Percentiles rank a stretch among this genome's conserved stretches.
Conservation (phyloP, 2,888 invertebrate species). For the Linnaemya vulpina region DNA sequence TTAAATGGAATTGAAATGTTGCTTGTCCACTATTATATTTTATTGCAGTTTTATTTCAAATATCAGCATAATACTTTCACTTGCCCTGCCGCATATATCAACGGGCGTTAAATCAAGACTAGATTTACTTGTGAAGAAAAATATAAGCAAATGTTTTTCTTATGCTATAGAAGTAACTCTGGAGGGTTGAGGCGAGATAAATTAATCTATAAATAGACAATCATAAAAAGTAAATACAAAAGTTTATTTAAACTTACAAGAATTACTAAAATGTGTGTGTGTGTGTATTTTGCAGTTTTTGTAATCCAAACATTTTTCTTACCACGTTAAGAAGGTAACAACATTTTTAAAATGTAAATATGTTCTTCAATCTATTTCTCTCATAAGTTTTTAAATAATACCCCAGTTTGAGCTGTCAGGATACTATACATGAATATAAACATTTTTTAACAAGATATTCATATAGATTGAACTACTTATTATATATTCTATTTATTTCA, state of each 20-base stretch:
- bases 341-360: not conserved
- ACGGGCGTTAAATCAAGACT: too few species aligned
- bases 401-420: slow-evolving; percentile 75
- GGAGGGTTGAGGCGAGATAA: not conserved
- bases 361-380: slow-evolving; percentile 23
- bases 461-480: slow-evolving; percentile 28
- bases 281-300: slow-evolving; percentile 47
- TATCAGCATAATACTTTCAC: slow-evolving; percentile 43
- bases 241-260: slow-evolving; percentile 24
- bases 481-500: too few species aligned
- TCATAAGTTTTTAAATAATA: slow-evolving; percentile 76
- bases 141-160: not conserved
- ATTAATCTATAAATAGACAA: slow-evolving; percentile 24
- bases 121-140: not conserved
- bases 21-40: slow-evolving; percentile 70
- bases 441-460: slow-evolving; percentile 76
- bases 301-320: slow-evolving; percentile 26
- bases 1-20: slow-evolving; percentile 56
- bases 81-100: not conserved
- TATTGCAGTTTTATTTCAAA: slow-evolving; percentile 65
- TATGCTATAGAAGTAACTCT: slow-evolving; percentile 16
- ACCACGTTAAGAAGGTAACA: not conserved
- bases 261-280: too few species aligned
- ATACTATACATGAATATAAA: slow-evolving; percentile 73
- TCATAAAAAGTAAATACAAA: slow-evolving; percentile 15